Evolutionary conservation across 2,888 invertebrate genomes (phyloP), one percentile per base, ranked within the genome.

Genomic region (Tineola bisselliella): DNA sequence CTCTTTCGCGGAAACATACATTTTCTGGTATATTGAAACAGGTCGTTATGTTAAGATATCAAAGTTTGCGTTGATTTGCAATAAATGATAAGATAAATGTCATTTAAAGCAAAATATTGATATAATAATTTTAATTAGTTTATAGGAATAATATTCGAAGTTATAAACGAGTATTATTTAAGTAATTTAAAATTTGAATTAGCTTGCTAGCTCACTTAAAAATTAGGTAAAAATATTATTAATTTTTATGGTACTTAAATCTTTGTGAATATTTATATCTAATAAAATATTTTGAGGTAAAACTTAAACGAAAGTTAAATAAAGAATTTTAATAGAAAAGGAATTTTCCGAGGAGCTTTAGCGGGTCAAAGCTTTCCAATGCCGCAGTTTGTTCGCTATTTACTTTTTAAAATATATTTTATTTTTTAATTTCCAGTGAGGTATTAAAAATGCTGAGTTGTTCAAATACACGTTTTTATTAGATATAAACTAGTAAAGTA

Each of bases 271-370:
- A 48, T 13, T 48, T 48, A 17, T 15, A n/a, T 48, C 48, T 48
- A 48, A 15, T 48, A 48, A 48, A 48, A 17, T 72, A 70, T 71
- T 72, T 73, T 65, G 64, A 68, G 70, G 70, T 73, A 71, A 76
- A 77, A 71, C 76, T 77, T 77, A 69, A 67, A 68, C 33, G 31
- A 63, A 70, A 76, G 71, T 77, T 74, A 68, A 68, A 70, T 67
- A 71, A 80, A 81, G 78, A 81, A 82, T 84, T 82, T 82, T 78
- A 81, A 82, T 79, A 79, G 78, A 71, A 75, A 74, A 76, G 74
- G 74, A 77, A 78, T 77, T 74, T 74, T 71, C 59, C 72, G 71
- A 73, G 72, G 71, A 70, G 68, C 66, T 67, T 69, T 67, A 69
- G 70, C 59, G 67, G 77, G 73, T 78, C 77, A 78, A 80, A 82